Conservation (phyloP, 2,797 vertebrate species). For the Phoebastria nigripes region DNA sequence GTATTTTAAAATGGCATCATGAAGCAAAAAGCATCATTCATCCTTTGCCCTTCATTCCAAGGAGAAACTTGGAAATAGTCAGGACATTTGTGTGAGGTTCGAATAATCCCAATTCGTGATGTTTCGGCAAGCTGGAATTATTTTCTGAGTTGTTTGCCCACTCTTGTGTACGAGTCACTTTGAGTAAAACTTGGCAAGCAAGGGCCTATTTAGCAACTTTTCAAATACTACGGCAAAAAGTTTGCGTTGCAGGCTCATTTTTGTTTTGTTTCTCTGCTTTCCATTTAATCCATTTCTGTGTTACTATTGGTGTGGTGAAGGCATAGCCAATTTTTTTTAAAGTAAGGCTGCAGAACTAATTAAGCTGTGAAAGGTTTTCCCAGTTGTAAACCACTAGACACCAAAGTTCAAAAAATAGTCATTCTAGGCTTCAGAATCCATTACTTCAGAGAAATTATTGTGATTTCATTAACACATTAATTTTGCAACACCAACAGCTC, state of each 20-base stretch:
- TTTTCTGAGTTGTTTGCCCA: slow-evolving; percentile 73
- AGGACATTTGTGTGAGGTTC: slow-evolving; percentile 66
- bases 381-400: slow-evolving; percentile 76
- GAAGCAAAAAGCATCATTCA: slow-evolving; percentile 35
- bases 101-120: slow-evolving; percentile 65
- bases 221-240: slow-evolving; percentile 74
- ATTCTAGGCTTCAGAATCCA: slow-evolving; percentile 77
- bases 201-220: slow-evolving; percentile 75
- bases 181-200: slow-evolving; percentile 76
- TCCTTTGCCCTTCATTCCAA: slow-evolving; percentile 61
- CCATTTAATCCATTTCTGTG: slow-evolving; percentile 43
- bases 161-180: slow-evolving; percentile 70
- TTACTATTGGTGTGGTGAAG: slow-evolving; percentile 66
- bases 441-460: slow-evolving; percentile 85
- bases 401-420: slow-evolving; percentile 80
- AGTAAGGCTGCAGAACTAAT: slow-evolving; percentile 77
- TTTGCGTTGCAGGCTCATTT: slow-evolving; percentile 61
- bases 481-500: slow-evolving; percentile 86
- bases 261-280: slow-evolving; percentile 24
- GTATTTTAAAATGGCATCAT: slow-evolving; percentile 38
- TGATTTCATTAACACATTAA: slow-evolving; percentile 88
- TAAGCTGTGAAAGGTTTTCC: slow-evolving; percentile 79
- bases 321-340: slow-evolving; percentile 68
- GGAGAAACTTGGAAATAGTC: slow-evolving; percentile 66
- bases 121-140: slow-evolving; percentile 71